A percentile compares a stretch with the other conserved stretches of the same genome.
phyloP scores from a whole-genome alignment of 2,888 invertebrate species.

The Sminthurides aquaticus region DNA sequence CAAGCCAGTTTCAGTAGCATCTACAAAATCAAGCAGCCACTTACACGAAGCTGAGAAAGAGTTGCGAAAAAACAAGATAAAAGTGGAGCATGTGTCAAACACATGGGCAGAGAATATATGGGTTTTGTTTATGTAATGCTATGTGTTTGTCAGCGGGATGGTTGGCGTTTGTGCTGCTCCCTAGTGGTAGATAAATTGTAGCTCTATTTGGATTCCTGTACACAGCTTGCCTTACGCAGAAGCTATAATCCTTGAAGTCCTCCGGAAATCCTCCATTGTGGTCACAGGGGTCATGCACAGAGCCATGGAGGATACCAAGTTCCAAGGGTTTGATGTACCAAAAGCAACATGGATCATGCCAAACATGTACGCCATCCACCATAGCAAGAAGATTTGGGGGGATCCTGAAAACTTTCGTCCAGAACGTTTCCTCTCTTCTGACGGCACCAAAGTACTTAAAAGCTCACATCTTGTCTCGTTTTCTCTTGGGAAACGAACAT shows the following conservation, averaged over 20 bases:
- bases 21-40: too few relatives aligned
- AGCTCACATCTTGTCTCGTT: slow-evolving; percentile 14
- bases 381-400: slow-evolving; percentile 16
- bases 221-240: slow-evolving; percentile 21
- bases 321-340: slow-evolving; percentile 22
- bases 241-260: slow-evolving; percentile 17
- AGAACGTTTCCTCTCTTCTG: slow-evolving; percentile 14
- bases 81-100: too few relatives aligned
- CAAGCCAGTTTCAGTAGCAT: too few relatives aligned
- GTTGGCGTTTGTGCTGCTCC: too few relatives aligned
- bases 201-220: too few relatives aligned
- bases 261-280: slow-evolving; percentile 16
- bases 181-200: too few relatives aligned
- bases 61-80: too few relatives aligned
- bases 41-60: too few relatives aligned
- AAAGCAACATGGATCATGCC: slow-evolving; percentile 21
- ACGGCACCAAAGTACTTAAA: slow-evolving; percentile 8
- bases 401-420: slow-evolving; percentile 22
- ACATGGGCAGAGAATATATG: too few relatives aligned
- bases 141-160: too few relatives aligned
- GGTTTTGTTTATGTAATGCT: not conserved
- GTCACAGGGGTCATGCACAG: slow-evolving; percentile 18
- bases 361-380: slow-evolving; percentile 21
- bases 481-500: slow-evolving; percentile 12
- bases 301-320: slow-evolving; percentile 15